These are phyloP conservation scores for Eristalinus aeneus DNA, from an alignment of 2,888 invertebrate species.

Conservation along the genomic window DNA sequence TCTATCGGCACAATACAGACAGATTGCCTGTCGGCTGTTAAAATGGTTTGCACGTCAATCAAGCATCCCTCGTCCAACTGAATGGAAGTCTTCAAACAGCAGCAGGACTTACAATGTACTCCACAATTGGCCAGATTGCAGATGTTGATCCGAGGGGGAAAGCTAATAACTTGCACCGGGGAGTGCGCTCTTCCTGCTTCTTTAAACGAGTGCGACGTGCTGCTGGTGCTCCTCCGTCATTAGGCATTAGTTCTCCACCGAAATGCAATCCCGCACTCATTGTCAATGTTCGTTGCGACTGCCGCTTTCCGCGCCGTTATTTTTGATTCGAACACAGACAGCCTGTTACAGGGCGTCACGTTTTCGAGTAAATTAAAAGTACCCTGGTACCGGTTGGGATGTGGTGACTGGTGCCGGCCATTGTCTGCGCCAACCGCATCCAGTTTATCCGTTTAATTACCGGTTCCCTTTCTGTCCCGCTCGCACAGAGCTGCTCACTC, in stretches of 20 bases:
- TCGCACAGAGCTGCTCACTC: background rate
- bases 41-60: conserved; percentile 68
- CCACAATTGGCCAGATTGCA: conserved; percentile 42
- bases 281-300: conserved; percentile 53
- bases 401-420: conserved; percentile 10
- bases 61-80: conserved; percentile 47
- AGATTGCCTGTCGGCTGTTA: conserved; percentile 70
- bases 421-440: conserved; percentile 38
- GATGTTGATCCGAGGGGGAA: conserved; percentile 31
- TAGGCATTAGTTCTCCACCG: conserved; percentile 9
- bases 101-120: background rate
- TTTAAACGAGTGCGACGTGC: conserved; percentile 30
- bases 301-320: conserved; percentile 40
- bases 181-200: conserved; percentile 43
- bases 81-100: background rate
- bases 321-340: conserved; percentile 24
- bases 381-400: conserved; percentile 17
- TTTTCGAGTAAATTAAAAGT: conserved; percentile 47
- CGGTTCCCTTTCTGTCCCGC: conserved; percentile 8
- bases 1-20: conserved; percentile 69
- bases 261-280: conserved; percentile 34
- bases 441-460: conserved; percentile 52
- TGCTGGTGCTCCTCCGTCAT: background rate
- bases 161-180: conserved; percentile 58
- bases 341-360: conserved; percentile 53